phyloP scores from a whole-genome alignment of 2,797 vertebrate genomes.

The Florisuga fusca region DNA sequence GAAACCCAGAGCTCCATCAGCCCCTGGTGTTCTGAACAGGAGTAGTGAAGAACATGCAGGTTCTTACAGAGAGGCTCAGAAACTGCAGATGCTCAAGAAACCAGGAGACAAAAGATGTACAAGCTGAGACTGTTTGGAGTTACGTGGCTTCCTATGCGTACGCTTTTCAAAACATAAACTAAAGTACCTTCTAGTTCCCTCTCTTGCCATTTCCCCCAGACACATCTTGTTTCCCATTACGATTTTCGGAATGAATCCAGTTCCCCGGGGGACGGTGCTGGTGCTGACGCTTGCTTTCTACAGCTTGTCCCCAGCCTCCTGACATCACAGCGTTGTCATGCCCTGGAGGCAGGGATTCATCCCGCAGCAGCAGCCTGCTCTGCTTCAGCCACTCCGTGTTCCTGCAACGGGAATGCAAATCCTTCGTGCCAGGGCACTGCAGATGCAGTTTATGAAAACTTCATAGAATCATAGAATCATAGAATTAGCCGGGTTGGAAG shows the following conservation, averaged over 20 bases:
- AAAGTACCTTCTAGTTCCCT: neutral
- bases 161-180: neutral
- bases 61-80: neutral
- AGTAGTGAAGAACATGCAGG: neutral
- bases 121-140: neutral
- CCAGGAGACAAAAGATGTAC: neutral
- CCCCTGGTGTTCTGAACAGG: rapidly evolving
- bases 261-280: neutral
- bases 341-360: neutral
- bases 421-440: neutral
- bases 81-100: neutral
- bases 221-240: neutral
- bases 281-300: neutral
- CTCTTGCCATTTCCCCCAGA: neutral
- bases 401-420: neutral
- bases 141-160: neutral
- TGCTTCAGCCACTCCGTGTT: neutral
- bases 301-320: neutral
- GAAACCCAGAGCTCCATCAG: neutral
- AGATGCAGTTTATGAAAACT: neutral
- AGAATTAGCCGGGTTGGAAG: too few relatives aligned
- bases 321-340: neutral
- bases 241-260: neutral
- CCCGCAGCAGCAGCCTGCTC: neutral
- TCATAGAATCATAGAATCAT: too few relatives aligned